Evolutionary conservation across 2,113 vertebrate species (phyloP).

Genomic region (Zosterops borbonicus): DNA sequence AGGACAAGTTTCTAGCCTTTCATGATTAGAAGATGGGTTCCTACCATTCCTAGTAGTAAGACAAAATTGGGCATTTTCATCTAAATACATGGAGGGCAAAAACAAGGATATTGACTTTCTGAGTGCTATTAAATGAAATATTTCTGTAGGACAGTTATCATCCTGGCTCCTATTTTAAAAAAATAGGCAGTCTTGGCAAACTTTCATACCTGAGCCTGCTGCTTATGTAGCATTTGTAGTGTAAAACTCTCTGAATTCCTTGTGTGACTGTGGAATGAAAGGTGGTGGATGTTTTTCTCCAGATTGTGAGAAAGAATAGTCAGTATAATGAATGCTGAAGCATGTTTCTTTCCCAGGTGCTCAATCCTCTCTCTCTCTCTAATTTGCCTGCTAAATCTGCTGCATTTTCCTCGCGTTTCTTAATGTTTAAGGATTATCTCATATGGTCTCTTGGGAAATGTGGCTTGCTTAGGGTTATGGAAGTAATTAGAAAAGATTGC

Average conservation of each 20-base stretch:
- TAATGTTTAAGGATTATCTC: slow-evolving; percentile 52
- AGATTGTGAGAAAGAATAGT: not conserved
- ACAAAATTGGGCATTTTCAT: not conserved
- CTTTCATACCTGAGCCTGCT: not conserved
- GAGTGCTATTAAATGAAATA: not conserved
- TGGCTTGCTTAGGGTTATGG: slow-evolving; percentile 19
- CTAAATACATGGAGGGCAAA: not conserved
- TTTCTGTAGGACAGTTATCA: not conserved
- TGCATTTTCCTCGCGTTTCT: not conserved
- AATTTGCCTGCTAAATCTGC: slow-evolving; percentile 22
- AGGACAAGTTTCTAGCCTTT: not conserved
- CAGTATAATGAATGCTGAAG: slow-evolving; percentile 18
- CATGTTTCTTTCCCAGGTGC: not conserved
- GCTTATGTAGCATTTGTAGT: not conserved
- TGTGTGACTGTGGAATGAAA: not conserved
- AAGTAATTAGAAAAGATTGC: slow-evolving; percentile 52
- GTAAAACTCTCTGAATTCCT: not conserved
- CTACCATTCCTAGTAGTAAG: not conserved
- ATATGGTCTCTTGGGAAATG: slow-evolving; percentile 13
- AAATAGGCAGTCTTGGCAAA: not conserved
- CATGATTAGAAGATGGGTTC: not conserved
- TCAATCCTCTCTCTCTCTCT: not conserved
- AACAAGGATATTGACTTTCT: not conserved
- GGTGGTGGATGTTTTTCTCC: not conserved
- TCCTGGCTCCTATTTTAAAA: not conserved